Evolutionary conservation across 2,888 invertebrate species (phyloP), one percentile per base, ranked within the genome.

Genomic region (Euspilapteryx auroguttella): DNA sequence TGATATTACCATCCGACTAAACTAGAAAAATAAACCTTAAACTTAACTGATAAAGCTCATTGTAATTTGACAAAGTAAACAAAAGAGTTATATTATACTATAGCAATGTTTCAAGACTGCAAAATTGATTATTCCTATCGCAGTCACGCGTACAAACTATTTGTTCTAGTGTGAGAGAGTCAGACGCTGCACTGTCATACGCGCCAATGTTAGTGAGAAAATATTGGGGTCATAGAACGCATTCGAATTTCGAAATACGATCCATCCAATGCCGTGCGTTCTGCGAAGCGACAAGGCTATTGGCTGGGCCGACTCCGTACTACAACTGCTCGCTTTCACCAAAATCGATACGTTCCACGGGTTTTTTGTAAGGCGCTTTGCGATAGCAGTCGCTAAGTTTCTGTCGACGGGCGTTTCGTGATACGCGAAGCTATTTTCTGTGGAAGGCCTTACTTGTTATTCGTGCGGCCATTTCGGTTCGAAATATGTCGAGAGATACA

Each of bases 201-300:
- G 41, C 45, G 40, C 39, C 35, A 39, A 38, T 47, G 41, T 42
- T 41, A 40, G 44, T 41, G 35, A 49, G 49, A 47, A 50, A 45
- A 58, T 54, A 64, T 57, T 55, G 65, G 63, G 73, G 71, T 73
- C 71, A 73, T 57, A 54, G 66, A 66, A 66, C 69, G 65, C 61
- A 66, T 69, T 71, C 71, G 62, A 71, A 71, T 69, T 69, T 68
- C 64, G 66, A 71, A 68, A 64, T 59, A 55, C 57, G 61, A 61
- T 45, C 54, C 52, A 49, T 63, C 73, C 73, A 73, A 73, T 73
- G 53, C 65, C 55, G 52, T 48, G 59, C 61, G 55, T 49, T 53
- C 52, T 50, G 50, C 47, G 45, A 47, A 50, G 50, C 44, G 46
- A 45, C 41, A 43, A 44, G 55, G 48, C 55, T 52, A 73, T 73